Evolutionary conservation across 2,113 vertebrate species (phyloP).

Genomic region (Rhineura floridana): DNA sequence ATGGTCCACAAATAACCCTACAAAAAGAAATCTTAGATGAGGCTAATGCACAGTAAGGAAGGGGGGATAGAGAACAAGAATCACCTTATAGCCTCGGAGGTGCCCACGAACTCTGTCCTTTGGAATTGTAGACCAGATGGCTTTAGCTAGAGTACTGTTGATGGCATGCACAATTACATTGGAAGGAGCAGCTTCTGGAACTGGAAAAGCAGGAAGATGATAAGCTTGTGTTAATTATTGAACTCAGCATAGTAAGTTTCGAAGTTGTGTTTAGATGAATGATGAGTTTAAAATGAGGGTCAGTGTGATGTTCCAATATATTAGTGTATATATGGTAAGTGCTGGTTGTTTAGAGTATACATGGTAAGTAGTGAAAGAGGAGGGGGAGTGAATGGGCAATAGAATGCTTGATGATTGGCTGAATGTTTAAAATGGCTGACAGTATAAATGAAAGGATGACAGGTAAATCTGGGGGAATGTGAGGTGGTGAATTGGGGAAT

Average conservation of each 20-base stretch:
- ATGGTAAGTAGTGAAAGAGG: no score
- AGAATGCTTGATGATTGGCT: no score
- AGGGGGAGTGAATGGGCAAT: no score
- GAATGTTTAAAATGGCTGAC: no score
- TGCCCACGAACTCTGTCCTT: slow-evolving; percentile 92
- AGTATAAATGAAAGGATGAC: no score
- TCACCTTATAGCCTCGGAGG: slow-evolving; percentile 95
- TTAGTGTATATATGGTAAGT: no score
- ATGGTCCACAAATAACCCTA: not conserved
- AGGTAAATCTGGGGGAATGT: no score
- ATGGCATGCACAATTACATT: slow-evolving; percentile 82
- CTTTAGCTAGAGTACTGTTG: slow-evolving; percentile 88
- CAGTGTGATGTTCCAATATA: no score
- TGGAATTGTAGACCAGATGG: slow-evolving; percentile 87
- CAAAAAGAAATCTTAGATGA: not conserved
- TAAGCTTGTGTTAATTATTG: not conserved
- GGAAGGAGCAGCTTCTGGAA: slow-evolving; percentile 88
- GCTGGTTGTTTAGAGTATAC: no score
- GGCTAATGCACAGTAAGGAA: not conserved
- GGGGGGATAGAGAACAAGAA: not conserved
- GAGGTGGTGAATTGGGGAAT: no score
- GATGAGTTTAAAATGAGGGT: not conserved
- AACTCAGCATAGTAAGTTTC: not conserved
- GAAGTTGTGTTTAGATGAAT: not conserved
- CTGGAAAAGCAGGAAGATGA: slow-evolving; percentile 65